These are phyloP conservation scores for Drosophila kambysellisi DNA, from an alignment of 2,888 invertebrate species.

Conservation along the genomic window DNA sequence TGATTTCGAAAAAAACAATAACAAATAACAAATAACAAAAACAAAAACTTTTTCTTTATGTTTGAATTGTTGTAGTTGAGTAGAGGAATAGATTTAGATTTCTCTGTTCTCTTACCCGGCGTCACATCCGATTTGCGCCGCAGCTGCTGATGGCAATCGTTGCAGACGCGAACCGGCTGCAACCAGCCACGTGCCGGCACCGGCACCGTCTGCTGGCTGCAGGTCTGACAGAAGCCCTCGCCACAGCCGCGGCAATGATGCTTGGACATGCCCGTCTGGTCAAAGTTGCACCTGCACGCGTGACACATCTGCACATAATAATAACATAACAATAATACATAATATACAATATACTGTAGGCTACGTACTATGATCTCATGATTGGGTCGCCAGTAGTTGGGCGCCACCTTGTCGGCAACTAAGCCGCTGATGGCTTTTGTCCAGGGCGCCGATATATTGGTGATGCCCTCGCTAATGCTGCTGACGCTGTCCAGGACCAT, in stretches of 20 bases:
- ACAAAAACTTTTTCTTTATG: not conserved
- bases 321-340: no score
- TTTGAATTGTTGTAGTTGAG: not conserved
- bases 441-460: constrained; percentile 89
- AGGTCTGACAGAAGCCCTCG: constrained; percentile 91
- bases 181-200: constrained; percentile 91
- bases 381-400: constrained; percentile 93
- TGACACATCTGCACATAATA: constrained; percentile 86
- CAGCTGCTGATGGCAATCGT: constrained; percentile 87
- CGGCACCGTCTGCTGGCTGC: constrained; percentile 88
- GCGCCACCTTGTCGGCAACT: constrained; percentile 91
- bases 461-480: constrained; percentile 88
- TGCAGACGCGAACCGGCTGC: constrained; percentile 90
- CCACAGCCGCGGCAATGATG: constrained; percentile 93
- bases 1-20: not conserved
- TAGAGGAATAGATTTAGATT: not conserved
- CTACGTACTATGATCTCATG: constrained; percentile 87
- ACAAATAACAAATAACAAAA: not conserved
- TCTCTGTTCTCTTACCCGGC: constrained; percentile 68
- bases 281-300: constrained; percentile 88
- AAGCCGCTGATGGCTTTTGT: constrained; percentile 88
- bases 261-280: constrained; percentile 87
- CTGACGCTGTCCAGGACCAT: constrained; percentile 88
- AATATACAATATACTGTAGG: no score
- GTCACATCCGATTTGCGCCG: constrained; percentile 72